Evolutionary conservation across 2,797 vertebrate genomes (phyloP).

Genomic region (Gambelia wislizenii): DNA sequence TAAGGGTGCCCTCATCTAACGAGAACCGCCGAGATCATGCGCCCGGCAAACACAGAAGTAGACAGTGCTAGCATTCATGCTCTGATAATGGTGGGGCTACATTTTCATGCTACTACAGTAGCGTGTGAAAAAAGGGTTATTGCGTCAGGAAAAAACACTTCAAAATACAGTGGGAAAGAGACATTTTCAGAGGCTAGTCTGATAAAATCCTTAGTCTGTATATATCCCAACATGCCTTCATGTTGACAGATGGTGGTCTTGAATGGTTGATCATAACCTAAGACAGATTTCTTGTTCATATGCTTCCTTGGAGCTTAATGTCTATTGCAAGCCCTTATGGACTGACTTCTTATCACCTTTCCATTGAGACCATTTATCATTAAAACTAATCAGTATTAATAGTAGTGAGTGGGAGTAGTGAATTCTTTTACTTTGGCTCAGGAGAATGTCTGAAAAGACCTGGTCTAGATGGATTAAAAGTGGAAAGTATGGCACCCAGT

Average conservation of each 20-base stretch:
- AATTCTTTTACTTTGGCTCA: not conserved
- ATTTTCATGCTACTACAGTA: too few species aligned
- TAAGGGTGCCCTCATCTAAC: too few species aligned
- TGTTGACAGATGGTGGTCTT: not conserved
- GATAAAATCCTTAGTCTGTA: too few species aligned
- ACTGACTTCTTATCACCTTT: not conserved
- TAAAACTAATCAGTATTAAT: not conserved
- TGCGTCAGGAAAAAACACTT: too few species aligned
- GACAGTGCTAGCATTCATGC: too few species aligned
- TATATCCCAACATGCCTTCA: not conserved
- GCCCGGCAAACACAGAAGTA: too few species aligned
- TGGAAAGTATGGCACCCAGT: not conserved
- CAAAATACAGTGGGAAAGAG: too few species aligned
- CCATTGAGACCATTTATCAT: not conserved
- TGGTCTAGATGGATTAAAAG: constrained; percentile 12
- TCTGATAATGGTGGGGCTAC: too few species aligned
- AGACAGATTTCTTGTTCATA: not conserved
- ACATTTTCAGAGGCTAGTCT: too few species aligned
- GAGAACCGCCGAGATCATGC: too few species aligned
- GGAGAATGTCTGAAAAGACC: not conserved
- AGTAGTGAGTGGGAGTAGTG: not conserved
- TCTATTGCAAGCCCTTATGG: not conserved
- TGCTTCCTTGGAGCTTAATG: not conserved
- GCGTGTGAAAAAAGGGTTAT: too few species aligned
- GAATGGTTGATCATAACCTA: not conserved